These are phyloP conservation scores for Sternotherus odoratus DNA, from an alignment of 2,797 vertebrate genomes.

Conservation along the genomic window DNA sequence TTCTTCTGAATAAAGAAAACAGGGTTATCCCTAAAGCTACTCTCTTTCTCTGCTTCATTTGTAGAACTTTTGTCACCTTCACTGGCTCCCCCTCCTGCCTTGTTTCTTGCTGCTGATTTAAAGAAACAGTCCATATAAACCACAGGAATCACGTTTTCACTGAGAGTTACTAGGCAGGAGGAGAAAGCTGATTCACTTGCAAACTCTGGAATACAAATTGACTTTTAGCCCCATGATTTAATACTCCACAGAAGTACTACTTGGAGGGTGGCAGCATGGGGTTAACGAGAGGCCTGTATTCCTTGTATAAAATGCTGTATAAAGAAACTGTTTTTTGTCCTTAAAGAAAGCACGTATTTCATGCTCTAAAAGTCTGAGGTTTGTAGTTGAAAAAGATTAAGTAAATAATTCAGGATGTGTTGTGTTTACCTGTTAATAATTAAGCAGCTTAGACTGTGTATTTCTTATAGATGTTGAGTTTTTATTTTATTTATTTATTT, in stretches of 20 bases:
- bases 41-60: background rate
- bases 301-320: conserved; percentile 42
- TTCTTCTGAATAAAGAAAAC: conserved; percentile 6
- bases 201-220: background rate
- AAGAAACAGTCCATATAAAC: background rate
- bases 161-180: conserved; percentile 17
- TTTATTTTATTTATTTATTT: conserved; percentile 78
- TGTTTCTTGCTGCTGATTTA: background rate
- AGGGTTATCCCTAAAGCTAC: background rate
- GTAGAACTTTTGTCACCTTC: background rate
- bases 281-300: conserved; percentile 57
- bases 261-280: conserved; percentile 48
- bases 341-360: conserved; percentile 74
- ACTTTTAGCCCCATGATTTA: conserved; percentile 42
- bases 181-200: conserved; percentile 9
- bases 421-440: conserved; percentile 85
- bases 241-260: conserved; percentile 27
- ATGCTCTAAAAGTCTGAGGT: conserved; percentile 78
- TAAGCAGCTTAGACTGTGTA: conserved; percentile 80
- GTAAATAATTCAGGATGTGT: conserved; percentile 84
- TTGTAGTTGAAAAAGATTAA: conserved; percentile 80
- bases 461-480: conserved; percentile 77
- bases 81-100: background rate
- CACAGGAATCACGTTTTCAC: background rate
- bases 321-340: conserved; percentile 70